Evolutionary conservation across 2,113 vertebrate species (phyloP), one percentile per base, ranked within the genome.

Genomic region (Meleagris gallopavo): DNA sequence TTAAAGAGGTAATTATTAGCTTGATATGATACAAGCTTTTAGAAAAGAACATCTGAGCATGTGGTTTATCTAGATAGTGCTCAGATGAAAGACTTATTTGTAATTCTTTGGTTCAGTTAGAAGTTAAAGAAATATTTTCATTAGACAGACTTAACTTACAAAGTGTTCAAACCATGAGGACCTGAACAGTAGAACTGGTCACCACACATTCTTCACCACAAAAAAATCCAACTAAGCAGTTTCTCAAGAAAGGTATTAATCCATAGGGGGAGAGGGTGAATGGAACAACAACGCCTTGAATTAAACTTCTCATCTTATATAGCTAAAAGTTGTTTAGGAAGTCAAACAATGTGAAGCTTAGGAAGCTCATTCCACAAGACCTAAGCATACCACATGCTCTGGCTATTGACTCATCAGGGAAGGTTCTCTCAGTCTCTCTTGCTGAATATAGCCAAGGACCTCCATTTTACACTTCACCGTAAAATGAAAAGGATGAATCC

Each of bases 101-200:
- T 25, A 82, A 86, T 92, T 94, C 90, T 73, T 83, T 84, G 65
- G 61, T 72, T 92, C 70, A 72, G 81, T 90, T 86, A 88, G 73
- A 90, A 83, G 91, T 93, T 81, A 86, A 77, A 86, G 64, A 86
- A 94, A 52, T 81, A 64, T 5, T 5, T 81, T 77, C 46, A 72
- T 76, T 66, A 60, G 36, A 80, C 86, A 29, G 52, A 52, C 48
- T 86, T 58, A 83, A 62, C 22, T 25, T 25, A 66, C 71, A n/a
- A 67, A 61, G 72, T 27, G 25, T 71, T 94, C 66, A 72, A 86
- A 71, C 18, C 60, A 77, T 8, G 36, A 77, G 88, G 46, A 65
- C 45, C 25, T 84, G 43, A 50, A 13, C 46, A 61, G 40, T n/a
- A 40, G 61, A 92, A 72, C 48, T 27, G n/a, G 86, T 79, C 58